Conservation (phyloP, 2,888 invertebrate genomes). For the Acanthosepion lycidas region DNA sequence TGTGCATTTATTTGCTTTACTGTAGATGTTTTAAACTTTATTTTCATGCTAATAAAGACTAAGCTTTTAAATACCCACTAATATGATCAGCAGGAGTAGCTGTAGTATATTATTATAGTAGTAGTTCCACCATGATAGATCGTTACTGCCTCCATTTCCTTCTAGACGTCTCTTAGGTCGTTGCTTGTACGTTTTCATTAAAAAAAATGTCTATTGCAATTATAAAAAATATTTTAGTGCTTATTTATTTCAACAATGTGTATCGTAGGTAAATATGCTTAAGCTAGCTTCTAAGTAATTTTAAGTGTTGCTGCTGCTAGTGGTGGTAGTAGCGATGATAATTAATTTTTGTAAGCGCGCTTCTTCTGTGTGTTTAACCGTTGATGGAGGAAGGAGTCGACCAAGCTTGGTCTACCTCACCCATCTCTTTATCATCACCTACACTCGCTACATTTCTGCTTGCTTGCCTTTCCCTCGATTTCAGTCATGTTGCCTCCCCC, state of each 20-base stretch:
- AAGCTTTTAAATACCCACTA: neutral
- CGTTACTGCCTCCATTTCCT: conserved; percentile 46
- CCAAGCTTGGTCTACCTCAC: neutral
- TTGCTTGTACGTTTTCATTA: neutral
- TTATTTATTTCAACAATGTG: neutral
- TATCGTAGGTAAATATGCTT: neutral
- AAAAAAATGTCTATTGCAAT: neutral
- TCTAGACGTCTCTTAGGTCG: conserved; percentile 45
- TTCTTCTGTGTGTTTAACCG: conserved; percentile 24
- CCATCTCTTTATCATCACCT: conserved; percentile 9
- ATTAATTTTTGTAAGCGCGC: neutral
- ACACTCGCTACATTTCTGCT: neutral
- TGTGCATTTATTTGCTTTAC: neutral
- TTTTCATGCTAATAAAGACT: neutral
- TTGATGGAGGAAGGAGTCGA: conserved; percentile 23
- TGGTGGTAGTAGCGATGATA: neutral
- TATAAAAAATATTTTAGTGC: neutral
- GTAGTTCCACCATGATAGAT: conserved; percentile 40
- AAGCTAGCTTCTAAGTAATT: neutral
- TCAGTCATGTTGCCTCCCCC: neutral
- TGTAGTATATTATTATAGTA: conserved; percentile 37
- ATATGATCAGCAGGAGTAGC: neutral
- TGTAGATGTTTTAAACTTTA: neutral
- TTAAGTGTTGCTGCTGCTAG: neutral
- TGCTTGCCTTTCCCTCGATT: neutral